A percentile compares a stretch with the other conserved stretches of the same genome.
Evolutionary conservation across 2,888 invertebrate genomes (phyloP).

Genomic region (Tiphia femorata): DNA sequence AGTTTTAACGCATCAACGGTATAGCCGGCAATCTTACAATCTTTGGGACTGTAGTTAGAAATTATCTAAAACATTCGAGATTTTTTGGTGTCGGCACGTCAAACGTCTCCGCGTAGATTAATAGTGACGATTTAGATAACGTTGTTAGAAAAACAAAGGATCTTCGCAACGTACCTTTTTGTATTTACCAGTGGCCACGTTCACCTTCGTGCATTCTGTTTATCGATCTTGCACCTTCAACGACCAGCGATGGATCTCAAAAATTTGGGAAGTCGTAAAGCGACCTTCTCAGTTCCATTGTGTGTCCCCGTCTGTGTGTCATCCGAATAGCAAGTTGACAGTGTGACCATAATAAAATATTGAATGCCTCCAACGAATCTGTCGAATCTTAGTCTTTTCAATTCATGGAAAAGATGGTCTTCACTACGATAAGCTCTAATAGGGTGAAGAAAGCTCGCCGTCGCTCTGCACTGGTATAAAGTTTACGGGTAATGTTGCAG

Average conservation of each 20-base stretch:
- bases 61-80: constrained; percentile 39
- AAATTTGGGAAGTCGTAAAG: constrained; percentile 43
- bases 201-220: background rate
- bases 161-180: background rate
- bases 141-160: constrained; percentile 24
- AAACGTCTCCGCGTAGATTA: constrained; percentile 32
- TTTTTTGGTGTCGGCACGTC: constrained; percentile 25
- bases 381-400: too few species aligned
- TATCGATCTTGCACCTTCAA: background rate
- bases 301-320: too few species aligned
- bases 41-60: constrained; percentile 40
- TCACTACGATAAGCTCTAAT: too few species aligned
- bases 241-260: constrained; percentile 8
- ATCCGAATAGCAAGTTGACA: too few species aligned
- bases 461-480: too few species aligned
- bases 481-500: too few species aligned
- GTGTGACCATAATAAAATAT: too few species aligned
- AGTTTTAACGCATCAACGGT: too few species aligned
- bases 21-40: constrained; percentile 19
- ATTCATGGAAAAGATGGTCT: too few species aligned
- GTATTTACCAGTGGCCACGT: background rate
- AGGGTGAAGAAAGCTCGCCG: too few species aligned
- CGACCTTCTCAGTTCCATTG: too few species aligned
- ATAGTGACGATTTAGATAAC: constrained; percentile 48
- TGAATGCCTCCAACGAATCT: too few species aligned